Evolutionary conservation across 1,140 invertebrate genomes (phyloP), one percentile per base, ranked within the genome.

Genomic region (Bemisia tabaci): DNA sequence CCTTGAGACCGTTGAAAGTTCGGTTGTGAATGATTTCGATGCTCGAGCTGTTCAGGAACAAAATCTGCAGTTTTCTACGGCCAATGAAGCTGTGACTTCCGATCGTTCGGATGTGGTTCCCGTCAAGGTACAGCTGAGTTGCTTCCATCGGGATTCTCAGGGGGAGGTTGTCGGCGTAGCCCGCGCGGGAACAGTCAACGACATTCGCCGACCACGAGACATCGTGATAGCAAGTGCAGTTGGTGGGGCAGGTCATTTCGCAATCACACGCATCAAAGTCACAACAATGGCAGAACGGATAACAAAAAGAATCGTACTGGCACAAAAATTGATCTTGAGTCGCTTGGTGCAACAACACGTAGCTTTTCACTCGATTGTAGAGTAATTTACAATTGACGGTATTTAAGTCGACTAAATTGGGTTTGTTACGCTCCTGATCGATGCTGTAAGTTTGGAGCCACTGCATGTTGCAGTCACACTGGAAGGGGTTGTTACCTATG

Each of bases 221-320:
- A 76, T 95, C 92, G 74, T 95, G 90, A 78, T 92, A 95, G 77
- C 93, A 95, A 27, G 89, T 89, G 76, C 93, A 95, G 73, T 93
- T 90, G 62, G 84, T 84, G 23, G 93, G 93, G 73, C 93, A 95
- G 23, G 89, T 94, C 92, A 95, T 94, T 81, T 95, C 91, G 79
- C 92, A 95, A 75, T 95, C 88, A 76, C 93, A 95, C 24, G 92
- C 92, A 76, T 94, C 91, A 73, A 92, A 95, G 74, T 95, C 92
- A 76, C 93, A 95, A 77, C 93, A 95, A 70, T 94, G 90, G 75
- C 93, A 95, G 60, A 92, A 76, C 24, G 65, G 66, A 74, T 93
- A 93, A 77, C 93, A 95, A 71, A 95, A 92, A 60, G 87, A 85
- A 48, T 92, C 87, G 74, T 95, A 95, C 74, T 91, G 90, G 79